These are phyloP conservation scores for Caenorhabditis parvicauda DNA, from an alignment of 2,888 invertebrate species.

Conservation along the genomic window DNA sequence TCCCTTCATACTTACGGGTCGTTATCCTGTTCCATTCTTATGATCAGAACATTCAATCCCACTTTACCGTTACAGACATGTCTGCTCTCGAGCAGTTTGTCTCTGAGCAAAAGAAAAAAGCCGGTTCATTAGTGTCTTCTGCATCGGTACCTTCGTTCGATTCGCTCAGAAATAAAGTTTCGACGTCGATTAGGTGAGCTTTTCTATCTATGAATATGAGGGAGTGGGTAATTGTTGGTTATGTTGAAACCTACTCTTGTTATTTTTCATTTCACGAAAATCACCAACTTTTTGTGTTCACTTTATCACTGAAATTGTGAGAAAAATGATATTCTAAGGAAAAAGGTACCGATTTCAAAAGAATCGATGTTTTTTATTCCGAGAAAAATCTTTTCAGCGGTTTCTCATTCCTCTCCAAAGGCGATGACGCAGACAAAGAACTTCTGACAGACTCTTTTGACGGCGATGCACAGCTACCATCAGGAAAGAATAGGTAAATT, in stretches of 20 bases:
- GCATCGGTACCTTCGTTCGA: slow-evolving; percentile 39
- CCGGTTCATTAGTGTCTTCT: slow-evolving; percentile 15
- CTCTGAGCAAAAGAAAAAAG: slow-evolving; percentile 58
- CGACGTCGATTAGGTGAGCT: slow-evolving; percentile 33
- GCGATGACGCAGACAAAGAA: slow-evolving; percentile 34
- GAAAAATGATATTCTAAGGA: too few species aligned
- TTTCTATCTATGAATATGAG: too few species aligned
- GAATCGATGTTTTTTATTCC: not conserved
- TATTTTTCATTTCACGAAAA: too few species aligned
- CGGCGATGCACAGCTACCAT: slow-evolving; percentile 35
- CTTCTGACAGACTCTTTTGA: slow-evolving; percentile 23
- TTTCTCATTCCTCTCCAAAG: slow-evolving; percentile 30
- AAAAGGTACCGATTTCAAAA: too few species aligned
- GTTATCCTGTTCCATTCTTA: slow-evolving; percentile 3
- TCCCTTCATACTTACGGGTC: not conserved
- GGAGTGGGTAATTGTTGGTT: too few species aligned
- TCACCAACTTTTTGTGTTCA: too few species aligned
- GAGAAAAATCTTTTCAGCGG: slow-evolving; percentile 19
- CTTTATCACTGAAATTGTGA: too few species aligned
- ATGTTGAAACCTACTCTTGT: too few species aligned
- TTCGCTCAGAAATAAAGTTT: slow-evolving; percentile 37
- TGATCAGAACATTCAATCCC: not conserved
- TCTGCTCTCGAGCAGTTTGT: slow-evolving; percentile 60
- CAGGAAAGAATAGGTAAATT: slow-evolving; percentile 39
- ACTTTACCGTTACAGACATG: slow-evolving; percentile 28